Evolutionary conservation across 2,113 vertebrate species (phyloP).

Genomic region (Psettodes erumei): DNA sequence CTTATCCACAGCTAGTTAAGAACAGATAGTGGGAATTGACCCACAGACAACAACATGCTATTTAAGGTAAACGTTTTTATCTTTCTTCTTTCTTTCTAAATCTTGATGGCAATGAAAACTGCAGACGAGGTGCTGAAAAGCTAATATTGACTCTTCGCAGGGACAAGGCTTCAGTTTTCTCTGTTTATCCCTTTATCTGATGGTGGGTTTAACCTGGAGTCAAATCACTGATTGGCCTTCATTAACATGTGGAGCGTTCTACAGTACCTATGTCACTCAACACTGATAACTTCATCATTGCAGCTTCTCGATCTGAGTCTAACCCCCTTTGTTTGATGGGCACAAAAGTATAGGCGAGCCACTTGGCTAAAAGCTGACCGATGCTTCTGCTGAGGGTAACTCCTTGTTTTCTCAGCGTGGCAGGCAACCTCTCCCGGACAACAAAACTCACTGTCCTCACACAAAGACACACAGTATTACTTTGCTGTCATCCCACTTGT

Average conservation of each 20-base stretch:
- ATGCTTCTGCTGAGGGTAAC: background rate
- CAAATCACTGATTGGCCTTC: slow-evolving; percentile 16
- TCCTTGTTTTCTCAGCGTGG: background rate
- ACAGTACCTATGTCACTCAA: slow-evolving; percentile 19
- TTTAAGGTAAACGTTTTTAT: slow-evolving; percentile 16
- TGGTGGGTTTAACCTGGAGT: too few species aligned
- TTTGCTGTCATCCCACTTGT: background rate
- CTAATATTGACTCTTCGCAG: slow-evolving; percentile 25
- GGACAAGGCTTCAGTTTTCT: background rate
- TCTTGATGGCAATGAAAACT: slow-evolving; percentile 9
- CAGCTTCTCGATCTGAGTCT: slow-evolving; percentile 10
- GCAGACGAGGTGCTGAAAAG: background rate
- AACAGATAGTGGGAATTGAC: slow-evolving; percentile 1
- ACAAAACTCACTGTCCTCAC: background rate
- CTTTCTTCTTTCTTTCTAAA: slow-evolving; percentile 1
- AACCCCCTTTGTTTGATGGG: background rate
- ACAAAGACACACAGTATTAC: background rate
- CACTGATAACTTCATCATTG: background rate
- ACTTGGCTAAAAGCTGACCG: background rate
- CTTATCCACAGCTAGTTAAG: slow-evolving; percentile 28
- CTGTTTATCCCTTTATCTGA: slow-evolving; percentile 7
- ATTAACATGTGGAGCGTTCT: background rate
- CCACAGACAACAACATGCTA: slow-evolving; percentile 9
- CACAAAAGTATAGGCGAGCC: slow-evolving; percentile 3
- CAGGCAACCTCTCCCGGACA: background rate